A percentile compares a stretch with the other conserved stretches of the same genome.
Conservation (phyloP, 2,888 invertebrate genomes). For the Lasioglossum morio region DNA sequence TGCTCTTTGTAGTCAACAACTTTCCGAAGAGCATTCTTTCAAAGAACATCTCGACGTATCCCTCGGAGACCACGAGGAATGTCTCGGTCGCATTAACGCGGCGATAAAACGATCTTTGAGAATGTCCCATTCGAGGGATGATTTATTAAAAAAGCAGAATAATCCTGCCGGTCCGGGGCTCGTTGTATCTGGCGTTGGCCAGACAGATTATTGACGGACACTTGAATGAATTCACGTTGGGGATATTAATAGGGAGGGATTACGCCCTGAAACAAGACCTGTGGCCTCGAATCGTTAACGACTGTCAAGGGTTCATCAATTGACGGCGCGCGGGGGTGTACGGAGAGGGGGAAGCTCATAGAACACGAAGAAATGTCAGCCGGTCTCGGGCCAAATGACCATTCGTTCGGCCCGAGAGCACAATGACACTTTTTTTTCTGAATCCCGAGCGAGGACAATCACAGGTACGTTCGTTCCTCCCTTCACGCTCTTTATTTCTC, state of each 20-base stretch:
- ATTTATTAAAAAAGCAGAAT: slow-evolving; percentile 8
- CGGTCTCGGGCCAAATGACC: slow-evolving; percentile 67
- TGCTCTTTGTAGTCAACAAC: background rate
- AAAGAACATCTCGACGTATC: background rate
- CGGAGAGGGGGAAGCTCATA: slow-evolving; percentile 20
- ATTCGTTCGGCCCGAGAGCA: slow-evolving; percentile 60
- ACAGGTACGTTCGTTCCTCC: slow-evolving; percentile 68
- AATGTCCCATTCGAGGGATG: background rate
- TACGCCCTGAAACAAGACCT: slow-evolving; percentile 34
- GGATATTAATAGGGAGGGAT: slow-evolving; percentile 41
- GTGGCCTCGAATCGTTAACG: slow-evolving; percentile 64
- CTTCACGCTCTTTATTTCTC: slow-evolving; percentile 70
- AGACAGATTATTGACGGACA: slow-evolving; percentile 42
- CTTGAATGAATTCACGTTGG: slow-evolving; percentile 22
- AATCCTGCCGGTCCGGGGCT: background rate
- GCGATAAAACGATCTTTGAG: slow-evolving; percentile 2
- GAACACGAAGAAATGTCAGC: slow-evolving; percentile 57
- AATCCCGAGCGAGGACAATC: slow-evolving; percentile 66
- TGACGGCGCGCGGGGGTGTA: slow-evolving; percentile 41
- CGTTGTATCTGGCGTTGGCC: background rate
- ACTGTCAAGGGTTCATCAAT: slow-evolving; percentile 65
- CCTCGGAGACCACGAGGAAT: background rate
- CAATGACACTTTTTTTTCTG: slow-evolving; percentile 70
- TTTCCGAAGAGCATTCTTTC: background rate
- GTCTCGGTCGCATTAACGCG: background rate